Base-by-base conservation (phyloP, 2,113 vertebrate species). In the Trogon surrucura region DNA sequence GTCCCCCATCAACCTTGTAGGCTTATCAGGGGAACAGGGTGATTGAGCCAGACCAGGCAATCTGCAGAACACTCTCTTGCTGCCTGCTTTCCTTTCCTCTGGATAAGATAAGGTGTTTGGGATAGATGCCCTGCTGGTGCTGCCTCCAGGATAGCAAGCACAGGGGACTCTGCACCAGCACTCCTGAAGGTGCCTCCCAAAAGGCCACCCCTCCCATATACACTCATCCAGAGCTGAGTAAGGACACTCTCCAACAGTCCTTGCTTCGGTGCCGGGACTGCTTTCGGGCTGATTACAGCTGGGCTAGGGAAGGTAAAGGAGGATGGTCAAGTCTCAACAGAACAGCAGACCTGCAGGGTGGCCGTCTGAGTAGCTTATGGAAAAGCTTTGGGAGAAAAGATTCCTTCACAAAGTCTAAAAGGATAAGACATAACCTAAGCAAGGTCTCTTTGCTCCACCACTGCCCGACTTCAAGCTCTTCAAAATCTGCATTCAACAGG, bases 81-180 rank as follows among this genome's bases (percentile, higher is more conserved):
- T 80, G 51, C 22, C 77, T 27, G 34, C 29, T 85, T 57, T 56
- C 19, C 21, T 34, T 74, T 36, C 36, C 56, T 32, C 1, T 1
- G 20, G 67, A 58, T 89, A 93, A 93, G 70, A 85, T 82, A 70
- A 71, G 26, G 30, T 48, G 62, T 53, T 61, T 30, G 66, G 22
- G 64, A 50, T 80, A 38, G 45, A 16, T 5, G 45, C 32, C 45
- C 56, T 81, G 34, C 69, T 69, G 15, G 18, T 70, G 45, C 70
- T 85, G 54, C 22, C 34, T 86, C 25, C 36, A n/a, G 36, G 64
- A 53, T 23, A 64, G 60, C 0, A 1, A 51, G 41, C 1, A 0
- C 32, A 29, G 47, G 36, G 72, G 74, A 32, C n/a, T 79, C 56
- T 44, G 30, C 32, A 51, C 10, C 22, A 29, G 27, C 1, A 0